phyloP scores from a whole-genome alignment of 2,113 vertebrate genomes.

The Ancistrus triradiatus region DNA sequence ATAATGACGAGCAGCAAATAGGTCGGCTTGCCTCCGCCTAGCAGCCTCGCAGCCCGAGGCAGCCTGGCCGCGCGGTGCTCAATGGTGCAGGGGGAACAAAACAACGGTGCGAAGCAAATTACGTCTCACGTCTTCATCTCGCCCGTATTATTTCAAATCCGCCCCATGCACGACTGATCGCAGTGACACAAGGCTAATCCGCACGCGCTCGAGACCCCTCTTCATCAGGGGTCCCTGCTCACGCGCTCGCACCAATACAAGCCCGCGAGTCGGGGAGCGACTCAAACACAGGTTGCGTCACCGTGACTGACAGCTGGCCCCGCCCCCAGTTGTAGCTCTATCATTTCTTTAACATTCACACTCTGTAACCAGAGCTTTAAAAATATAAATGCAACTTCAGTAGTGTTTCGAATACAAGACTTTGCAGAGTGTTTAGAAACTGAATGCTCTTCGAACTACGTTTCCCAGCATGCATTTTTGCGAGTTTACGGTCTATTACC shows the following conservation, averaged over 20 bases:
- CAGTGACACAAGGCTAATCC: constrained; percentile 48
- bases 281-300: constrained; percentile 46
- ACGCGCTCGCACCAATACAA: constrained; percentile 21
- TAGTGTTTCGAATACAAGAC: too few relatives aligned
- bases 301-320: constrained; percentile 47
- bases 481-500: too few relatives aligned
- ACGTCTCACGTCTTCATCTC: constrained; percentile 48
- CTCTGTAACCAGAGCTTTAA: not conserved
- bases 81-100: constrained; percentile 31
- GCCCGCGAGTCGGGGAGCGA: constrained; percentile 24
- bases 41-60: constrained; percentile 39
- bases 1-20: constrained; percentile 33
- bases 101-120: constrained; percentile 21
- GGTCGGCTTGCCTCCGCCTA: constrained; percentile 39
- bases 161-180: constrained; percentile 44
- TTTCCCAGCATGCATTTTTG: constrained; percentile 46
- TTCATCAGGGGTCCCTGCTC: constrained; percentile 4
- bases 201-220: constrained; percentile 31
- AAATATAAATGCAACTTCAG: not conserved
- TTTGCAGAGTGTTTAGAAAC: too few relatives aligned
- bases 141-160: constrained; percentile 44
- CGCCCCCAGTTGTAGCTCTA: constrained; percentile 3
- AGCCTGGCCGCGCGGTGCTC: constrained; percentile 33
- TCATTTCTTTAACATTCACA: too few relatives aligned
- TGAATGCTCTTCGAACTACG: constrained; percentile 26